Evolutionary conservation across 1,140 invertebrate genomes (phyloP), one percentile per base, ranked within the genome.

Genomic region (Drosophila pandora): DNA sequence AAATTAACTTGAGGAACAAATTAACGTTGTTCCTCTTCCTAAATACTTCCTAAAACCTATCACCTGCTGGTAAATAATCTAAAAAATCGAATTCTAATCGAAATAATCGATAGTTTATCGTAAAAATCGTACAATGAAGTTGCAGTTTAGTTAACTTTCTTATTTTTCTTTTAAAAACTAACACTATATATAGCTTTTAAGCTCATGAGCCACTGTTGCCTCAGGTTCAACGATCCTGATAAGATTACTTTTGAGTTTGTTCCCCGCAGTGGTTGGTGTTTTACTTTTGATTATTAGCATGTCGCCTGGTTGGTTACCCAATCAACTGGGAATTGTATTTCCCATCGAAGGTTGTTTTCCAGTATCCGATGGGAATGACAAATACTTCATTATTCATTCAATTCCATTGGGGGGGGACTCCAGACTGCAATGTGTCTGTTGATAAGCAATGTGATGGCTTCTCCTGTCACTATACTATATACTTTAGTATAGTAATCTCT

Each of bases 221-320:
- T 45, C 50, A 30, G 59, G 63, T 67, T 67, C 63, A 67, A 39
- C 60, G 63, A 59, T 30, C 56, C 45, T 32, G 63, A 67, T 67
- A 67, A 67, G 63, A 67, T 67, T 47, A 45, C 32, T 50, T 64
- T 64, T n/a, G 2, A 2, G 4, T 13, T 41, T n/a, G 7, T 10
- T 3, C 34, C 10, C 2, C 1, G 1, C 4, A n/a, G 12, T 41
- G n/a, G 12, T 43, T 17, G 28, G 1, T 1, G 39, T 47, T 47
- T 58, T 32, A 21, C 45, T 30, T 32, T 48, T 43, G 45, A 67
- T 67, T 50, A 67, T 67, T 67, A 52, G 58, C 63, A 63, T 67
- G 63, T 58, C 56, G 12, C 41, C 30, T 21, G 43, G 43, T 63
- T 43, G 43, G 43, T 63, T 67, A 25, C 17, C 45, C 58, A 63